Conservation (phyloP, 2,797 vertebrate species). For the Myotis myotis region DNA sequence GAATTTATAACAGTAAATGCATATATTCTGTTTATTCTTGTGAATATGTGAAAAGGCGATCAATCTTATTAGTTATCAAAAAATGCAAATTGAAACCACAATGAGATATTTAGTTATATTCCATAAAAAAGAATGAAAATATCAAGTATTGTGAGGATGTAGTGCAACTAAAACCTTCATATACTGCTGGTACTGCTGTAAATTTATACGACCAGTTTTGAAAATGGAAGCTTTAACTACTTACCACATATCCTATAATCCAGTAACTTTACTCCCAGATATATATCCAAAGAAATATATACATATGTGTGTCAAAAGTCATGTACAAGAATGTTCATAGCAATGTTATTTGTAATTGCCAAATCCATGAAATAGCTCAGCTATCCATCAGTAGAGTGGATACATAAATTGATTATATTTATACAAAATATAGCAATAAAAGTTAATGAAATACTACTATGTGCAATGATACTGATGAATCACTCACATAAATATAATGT, state of each 20-base stretch:
- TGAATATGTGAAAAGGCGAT: neutral
- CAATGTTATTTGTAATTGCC: neutral
- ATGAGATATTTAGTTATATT: neutral
- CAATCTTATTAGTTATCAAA: conserved; percentile 11
- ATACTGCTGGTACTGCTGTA: neutral
- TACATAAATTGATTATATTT: conserved; percentile 54
- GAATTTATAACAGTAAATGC: neutral
- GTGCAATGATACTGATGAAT: conserved; percentile 46
- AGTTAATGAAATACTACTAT: conserved; percentile 55
- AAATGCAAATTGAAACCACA: conserved; percentile 24
- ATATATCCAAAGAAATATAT: conserved; percentile 6
- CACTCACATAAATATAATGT: conserved; percentile 39
- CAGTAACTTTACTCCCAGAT: neutral
- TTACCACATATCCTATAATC: neutral
- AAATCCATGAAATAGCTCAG: conserved; percentile 9
- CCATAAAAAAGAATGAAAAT: conserved; percentile 35
- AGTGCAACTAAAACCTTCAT: neutral
- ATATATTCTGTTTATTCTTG: conserved; percentile 11
- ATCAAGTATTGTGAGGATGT: neutral
- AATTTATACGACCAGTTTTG: neutral
- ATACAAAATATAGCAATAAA: conserved; percentile 51
- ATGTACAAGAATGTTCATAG: neutral
- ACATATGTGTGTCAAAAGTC: neutral
- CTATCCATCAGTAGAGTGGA: neutral
- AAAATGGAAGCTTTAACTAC: conserved; percentile 5